A percentile compares a stretch with the other conserved stretches of the same genome.
Evolutionary conservation across 2,113 vertebrate genomes (phyloP).

Genomic region (Stigmatopora nigra): DNA sequence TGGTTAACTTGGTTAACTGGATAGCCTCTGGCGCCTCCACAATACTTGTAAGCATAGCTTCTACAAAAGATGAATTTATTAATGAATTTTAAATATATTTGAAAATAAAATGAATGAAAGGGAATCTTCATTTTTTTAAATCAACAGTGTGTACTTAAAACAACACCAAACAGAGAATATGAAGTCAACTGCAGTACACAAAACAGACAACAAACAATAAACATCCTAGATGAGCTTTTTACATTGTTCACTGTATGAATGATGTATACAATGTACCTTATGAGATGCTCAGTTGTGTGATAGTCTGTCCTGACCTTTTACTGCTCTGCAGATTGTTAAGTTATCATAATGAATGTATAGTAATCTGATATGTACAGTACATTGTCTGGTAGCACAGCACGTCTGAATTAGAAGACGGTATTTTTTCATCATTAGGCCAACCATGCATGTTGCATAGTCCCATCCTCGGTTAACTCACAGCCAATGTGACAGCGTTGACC

Average conservation of each 20-base stretch:
- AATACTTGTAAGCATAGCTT: too few relatives aligned
- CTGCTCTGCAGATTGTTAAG: neutral
- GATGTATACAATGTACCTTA: constrained; percentile 3
- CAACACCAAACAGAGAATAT: neutral
- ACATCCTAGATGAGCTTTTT: neutral
- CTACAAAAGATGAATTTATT: too few relatives aligned
- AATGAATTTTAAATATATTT: too few relatives aligned
- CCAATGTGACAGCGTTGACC: constrained; percentile 35
- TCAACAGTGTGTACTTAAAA: neutral
- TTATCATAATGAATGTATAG: constrained; percentile 29
- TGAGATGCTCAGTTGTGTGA: neutral
- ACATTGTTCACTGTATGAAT: neutral
- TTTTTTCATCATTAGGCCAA: constrained; percentile 28
- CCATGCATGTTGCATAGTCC: constrained; percentile 29
- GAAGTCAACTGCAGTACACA: neutral
- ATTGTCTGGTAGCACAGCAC: constrained; percentile 11
- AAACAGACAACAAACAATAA: neutral
- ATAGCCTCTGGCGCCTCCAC: too few relatives aligned
- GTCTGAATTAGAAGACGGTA: constrained; percentile 20
- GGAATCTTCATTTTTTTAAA: neutral
- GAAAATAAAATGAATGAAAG: neutral
- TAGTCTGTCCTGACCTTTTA: constrained; percentile 8
- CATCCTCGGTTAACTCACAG: constrained; percentile 21
- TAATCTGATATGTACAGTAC: constrained; percentile 5
- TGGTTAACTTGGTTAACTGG: too few relatives aligned